Base-by-base conservation (phyloP, 35 echinoderm and acorn worm genomes). In the Eucidaris tribuloides region DNA sequence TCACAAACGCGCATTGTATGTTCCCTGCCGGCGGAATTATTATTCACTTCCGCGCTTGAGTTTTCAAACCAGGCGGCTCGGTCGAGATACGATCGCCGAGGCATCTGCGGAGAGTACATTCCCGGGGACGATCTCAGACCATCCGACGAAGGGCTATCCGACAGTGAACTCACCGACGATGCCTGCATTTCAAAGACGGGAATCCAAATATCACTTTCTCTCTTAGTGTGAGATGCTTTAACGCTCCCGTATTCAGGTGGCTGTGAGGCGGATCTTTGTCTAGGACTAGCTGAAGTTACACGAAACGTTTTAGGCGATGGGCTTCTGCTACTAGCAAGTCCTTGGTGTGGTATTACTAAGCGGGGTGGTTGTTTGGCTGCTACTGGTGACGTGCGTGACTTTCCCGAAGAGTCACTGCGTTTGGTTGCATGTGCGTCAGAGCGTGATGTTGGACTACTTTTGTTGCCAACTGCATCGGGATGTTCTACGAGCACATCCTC, bases 41-140 rank as follows among this genome's bases (percentile, higher is more conserved):
- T 74, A 40, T 74, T 74, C 18, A 74, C 68, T 40, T 74, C 68
- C n/a, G n/a, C n/a, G n/a, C n/a, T n/a, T n/a, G 68, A 74, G 20
- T 74, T 74, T 14, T 74, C 68, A 25, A 74, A 41, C 68, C 68
- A 74, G 14, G 38, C 35, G 35, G 68, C 38, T 14, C 68, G 68
- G 35, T 74, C 68, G 9, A 74, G 68, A 44, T 74, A 74, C 68
- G 68, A 74, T 40, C 68, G 68, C 68, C 68, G 29, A 25, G 68
- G 68, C 68, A 74, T 74, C 41, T 74, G 68, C 37, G 68, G 68
- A 9, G 68, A 74, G 68, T 74, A 74, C 68, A 74, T 33, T 7
- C 68, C 68, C n/a, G n/a, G n/a, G n/a, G n/a, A n/a, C n/a, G n/a
- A n/a, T n/a, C n/a, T n/a, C n/a, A n/a, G n/a, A n/a, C n/a, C n/a